Evolutionary conservation across 2,113 vertebrate species (phyloP).

Genomic region (Megaceryle torquata): DNA sequence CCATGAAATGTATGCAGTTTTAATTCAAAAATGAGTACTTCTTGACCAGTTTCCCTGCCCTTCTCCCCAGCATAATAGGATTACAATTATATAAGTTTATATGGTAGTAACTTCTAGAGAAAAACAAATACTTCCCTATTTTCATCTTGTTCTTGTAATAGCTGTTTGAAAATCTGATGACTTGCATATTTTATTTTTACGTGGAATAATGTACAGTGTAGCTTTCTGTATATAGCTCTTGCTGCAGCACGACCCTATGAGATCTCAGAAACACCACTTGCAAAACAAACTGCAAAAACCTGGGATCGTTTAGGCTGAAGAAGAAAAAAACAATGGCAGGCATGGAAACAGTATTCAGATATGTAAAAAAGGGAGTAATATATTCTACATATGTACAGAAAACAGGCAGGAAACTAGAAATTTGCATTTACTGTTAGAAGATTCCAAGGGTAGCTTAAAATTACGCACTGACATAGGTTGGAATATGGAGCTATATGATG

Average conservation of each 20-base stretch:
- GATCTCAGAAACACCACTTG: neutral
- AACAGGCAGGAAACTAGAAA: neutral
- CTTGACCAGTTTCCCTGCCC: neutral
- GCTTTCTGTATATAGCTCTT: neutral
- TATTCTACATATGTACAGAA: neutral
- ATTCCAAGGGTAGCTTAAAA: neutral
- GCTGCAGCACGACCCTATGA: neutral
- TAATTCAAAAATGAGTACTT: neutral
- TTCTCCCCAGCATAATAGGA: neutral
- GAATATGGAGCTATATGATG: neutral
- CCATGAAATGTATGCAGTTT: neutral
- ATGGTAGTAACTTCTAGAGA: neutral
- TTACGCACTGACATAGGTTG: neutral
- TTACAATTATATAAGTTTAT: neutral
- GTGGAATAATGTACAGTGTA: neutral
- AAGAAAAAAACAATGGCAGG: neutral
- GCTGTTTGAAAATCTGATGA: neutral
- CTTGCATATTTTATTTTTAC: neutral
- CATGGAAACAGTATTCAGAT: neutral
- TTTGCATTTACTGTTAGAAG: neutral
- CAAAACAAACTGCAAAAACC: neutral
- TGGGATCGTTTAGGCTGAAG: neutral
- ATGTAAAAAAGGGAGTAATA: neutral
- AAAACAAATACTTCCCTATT: neutral
- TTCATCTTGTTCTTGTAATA: neutral